Base-by-base conservation (phyloP, 2,888 invertebrate species). In the Hipparchia semele region DNA sequence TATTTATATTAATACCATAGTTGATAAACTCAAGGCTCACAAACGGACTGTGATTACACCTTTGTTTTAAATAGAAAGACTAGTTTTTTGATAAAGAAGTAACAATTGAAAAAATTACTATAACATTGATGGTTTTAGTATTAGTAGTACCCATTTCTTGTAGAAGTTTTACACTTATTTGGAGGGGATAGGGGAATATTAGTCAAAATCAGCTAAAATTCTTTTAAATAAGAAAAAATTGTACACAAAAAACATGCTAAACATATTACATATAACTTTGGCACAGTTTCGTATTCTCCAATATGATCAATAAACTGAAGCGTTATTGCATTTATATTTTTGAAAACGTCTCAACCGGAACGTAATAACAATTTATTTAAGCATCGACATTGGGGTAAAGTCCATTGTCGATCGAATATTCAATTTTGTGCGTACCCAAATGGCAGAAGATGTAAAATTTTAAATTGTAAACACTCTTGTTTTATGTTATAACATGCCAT, bases 391-490 rank as follows among this genome's bases (percentile, higher is more conserved):
- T 23, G 46, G 7, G 39, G 49, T 39, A 71, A 53, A 46, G 33
- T 61, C n/a, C 12, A 23, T 59, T 65, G 23, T n/a, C 53, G 46
- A 2, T 53, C 23, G 67, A 67, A 39, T 59, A 39, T 71, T 58
- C 13, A 13, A 51, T 33, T n/a, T n/a, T 7, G 6, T 54, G 13
- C 8, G 39, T 56, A 56, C n/a, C 13, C 54, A 13, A 67, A 10
- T 58, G 6, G 13, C 10, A 68, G 10, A 39, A 59, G 39, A 58
- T 60, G 51, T 33, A 49, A 2, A 39, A 23, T 23, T 23, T 23
- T 23, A 13, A 39, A 49, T 51, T 60, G 51, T 39, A 12, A 70
- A 58, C 56, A 56, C 46, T 70, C 53, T 39, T 60, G 59, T 68
- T 59, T 68, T 59, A 58, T 59, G n/a, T 46, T 58, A 0, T 68